These are phyloP conservation scores for Drosophila ogumai DNA, from an alignment of 1,140 invertebrate species.

Conservation along the genomic window DNA sequence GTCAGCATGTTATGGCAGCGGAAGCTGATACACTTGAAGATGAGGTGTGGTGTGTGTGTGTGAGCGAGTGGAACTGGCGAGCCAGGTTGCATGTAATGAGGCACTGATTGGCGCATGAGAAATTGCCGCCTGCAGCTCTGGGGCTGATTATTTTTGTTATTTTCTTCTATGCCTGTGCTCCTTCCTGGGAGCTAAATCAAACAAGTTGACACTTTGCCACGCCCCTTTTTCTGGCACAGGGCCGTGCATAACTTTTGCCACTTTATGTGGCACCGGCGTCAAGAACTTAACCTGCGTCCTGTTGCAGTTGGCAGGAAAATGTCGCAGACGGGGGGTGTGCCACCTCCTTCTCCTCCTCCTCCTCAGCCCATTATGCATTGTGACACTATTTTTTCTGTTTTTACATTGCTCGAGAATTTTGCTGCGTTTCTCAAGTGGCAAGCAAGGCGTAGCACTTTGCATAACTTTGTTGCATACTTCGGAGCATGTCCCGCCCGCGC, in stretches of 20 bases:
- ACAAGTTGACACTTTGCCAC: slow-evolving; percentile 77
- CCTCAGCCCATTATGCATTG: slow-evolving; percentile 74
- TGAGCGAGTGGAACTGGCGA: not conserved
- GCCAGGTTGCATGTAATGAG: slow-evolving; percentile 74
- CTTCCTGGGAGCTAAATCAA: slow-evolving; percentile 66
- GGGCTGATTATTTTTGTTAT: slow-evolving; percentile 59
- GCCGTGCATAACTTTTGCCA: slow-evolving; percentile 72
- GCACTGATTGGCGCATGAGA: slow-evolving; percentile 79
- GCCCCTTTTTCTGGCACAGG: slow-evolving; percentile 45
- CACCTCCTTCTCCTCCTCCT: slow-evolving; percentile 12
- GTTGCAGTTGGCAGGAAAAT: slow-evolving; percentile 69
- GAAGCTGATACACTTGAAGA: slow-evolving; percentile 66
- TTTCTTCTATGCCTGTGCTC: slow-evolving; percentile 16
- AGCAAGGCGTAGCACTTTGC: slow-evolving; percentile 67
- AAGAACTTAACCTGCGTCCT: slow-evolving; percentile 81
- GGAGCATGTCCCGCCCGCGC: slow-evolving; percentile 39
- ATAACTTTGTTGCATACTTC: slow-evolving; percentile 80
- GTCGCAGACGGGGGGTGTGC: slow-evolving; percentile 24
- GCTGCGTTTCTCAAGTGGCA: slow-evolving; percentile 72
- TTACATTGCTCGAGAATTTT: slow-evolving; percentile 44
- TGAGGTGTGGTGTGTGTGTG: not conserved
- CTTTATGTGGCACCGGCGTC: slow-evolving; percentile 75
- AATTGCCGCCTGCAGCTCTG: slow-evolving; percentile 52
- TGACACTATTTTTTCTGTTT: slow-evolving; percentile 56
- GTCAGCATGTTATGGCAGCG: slow-evolving; percentile 76